phyloP scores from a whole-genome alignment of 2,797 vertebrate species.

The Phoeniculus purpureus region DNA sequence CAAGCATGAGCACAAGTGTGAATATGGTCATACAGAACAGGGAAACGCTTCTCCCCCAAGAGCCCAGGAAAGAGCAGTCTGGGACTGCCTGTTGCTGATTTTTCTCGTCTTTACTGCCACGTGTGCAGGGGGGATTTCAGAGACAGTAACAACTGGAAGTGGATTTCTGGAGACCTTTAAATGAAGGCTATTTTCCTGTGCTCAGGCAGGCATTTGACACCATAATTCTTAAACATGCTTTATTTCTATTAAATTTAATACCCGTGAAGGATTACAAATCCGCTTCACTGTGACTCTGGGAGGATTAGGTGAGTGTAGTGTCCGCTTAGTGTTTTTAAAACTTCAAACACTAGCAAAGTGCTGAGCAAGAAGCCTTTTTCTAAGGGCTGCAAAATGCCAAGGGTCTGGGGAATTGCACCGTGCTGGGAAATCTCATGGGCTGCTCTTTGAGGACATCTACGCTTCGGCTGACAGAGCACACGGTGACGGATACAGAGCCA shows the following conservation, averaged over 20 bases:
- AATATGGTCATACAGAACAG: not conserved
- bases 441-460: not conserved
- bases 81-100: not conserved
- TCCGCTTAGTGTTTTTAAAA: conserved; percentile 51
- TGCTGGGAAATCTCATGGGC: not conserved
- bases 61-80: not conserved
- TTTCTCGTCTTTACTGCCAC: not conserved
- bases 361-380: conserved; percentile 16
- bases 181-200: conserved; percentile 30
- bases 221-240: conserved; percentile 31
- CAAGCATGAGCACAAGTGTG: not conserved
- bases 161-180: conserved; percentile 7
- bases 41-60: not conserved
- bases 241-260: conserved; percentile 41
- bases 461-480: not conserved
- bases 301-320: conserved; percentile 31
- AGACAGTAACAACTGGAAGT: not conserved
- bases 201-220: conserved; percentile 36
- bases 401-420: not conserved
- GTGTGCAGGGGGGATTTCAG: not conserved
- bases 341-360: conserved; percentile 33
- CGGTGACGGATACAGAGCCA: rapidly evolving
- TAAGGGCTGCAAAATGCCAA: not conserved
- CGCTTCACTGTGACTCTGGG: conserved; percentile 39
- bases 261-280: conserved; percentile 55